These are phyloP conservation scores for Lepus townsendii DNA, from an alignment of 2,797 vertebrate genomes.

Conservation along the genomic window DNA sequence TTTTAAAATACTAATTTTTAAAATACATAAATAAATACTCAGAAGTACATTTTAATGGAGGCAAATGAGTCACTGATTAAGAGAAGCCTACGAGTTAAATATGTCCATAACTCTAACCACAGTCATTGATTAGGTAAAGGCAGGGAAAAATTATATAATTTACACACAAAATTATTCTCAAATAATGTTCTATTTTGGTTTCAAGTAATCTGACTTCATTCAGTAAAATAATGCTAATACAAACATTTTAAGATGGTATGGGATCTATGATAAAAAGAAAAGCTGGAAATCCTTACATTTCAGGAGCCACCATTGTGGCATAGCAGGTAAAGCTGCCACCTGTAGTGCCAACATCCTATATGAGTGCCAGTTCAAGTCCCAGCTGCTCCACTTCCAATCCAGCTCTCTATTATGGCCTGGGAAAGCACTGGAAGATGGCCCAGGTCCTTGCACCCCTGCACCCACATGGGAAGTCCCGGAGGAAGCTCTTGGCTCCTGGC, in stretches of 20 bases:
- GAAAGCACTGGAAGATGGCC: too few relatives aligned
- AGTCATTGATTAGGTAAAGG: conserved; percentile 22
- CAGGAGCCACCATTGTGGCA: too few relatives aligned
- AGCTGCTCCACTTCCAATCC: too few relatives aligned
- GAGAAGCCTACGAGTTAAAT: neutral
- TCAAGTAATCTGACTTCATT: conserved; percentile 50
- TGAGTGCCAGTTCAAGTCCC: too few relatives aligned
- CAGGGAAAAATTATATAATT: conserved; percentile 63
- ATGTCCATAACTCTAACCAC: neutral
- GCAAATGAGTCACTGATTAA: conserved; percentile 58
- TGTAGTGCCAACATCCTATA: too few relatives aligned
- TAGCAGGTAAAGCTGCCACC: too few relatives aligned
- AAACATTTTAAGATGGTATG: conserved; percentile 31
- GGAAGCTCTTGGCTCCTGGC: too few relatives aligned
- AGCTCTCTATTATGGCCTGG: too few relatives aligned
- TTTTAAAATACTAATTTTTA: conserved; percentile 60
- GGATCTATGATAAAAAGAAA: conserved; percentile 21
- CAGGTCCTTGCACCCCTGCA: too few relatives aligned
- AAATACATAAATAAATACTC: conserved; percentile 62
- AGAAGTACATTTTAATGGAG: conserved; percentile 54
- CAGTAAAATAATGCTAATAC: conserved; percentile 35
- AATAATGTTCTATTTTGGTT: conserved; percentile 55
- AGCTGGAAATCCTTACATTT: conserved; percentile 19
- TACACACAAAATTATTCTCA: conserved; percentile 57
- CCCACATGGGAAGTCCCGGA: too few relatives aligned